Evolutionary conservation across 2,888 invertebrate genomes (phyloP).

Genomic region (Adelognathus sp.): DNA sequence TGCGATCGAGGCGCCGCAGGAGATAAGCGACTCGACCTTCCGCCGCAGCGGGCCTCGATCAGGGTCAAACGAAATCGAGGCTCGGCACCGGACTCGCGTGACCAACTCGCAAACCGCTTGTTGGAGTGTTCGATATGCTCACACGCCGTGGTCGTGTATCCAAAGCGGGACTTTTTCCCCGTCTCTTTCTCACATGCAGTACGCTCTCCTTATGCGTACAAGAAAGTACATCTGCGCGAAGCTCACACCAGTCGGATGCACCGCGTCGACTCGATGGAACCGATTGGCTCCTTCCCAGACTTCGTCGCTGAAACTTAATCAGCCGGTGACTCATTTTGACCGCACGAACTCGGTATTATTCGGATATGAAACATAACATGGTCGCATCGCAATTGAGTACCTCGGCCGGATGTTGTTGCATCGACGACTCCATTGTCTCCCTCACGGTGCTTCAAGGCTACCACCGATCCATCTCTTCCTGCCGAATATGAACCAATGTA

Average conservation of each 20-base stretch:
- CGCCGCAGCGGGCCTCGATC: constrained; percentile 44
- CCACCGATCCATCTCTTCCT: constrained; percentile 66
- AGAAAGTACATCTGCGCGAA: not conserved
- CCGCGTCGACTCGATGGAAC: not conserved
- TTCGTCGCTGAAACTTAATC: not conserved
- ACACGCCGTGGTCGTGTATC: not conserved
- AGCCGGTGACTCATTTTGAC: not conserved
- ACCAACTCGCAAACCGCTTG: constrained; percentile 17
- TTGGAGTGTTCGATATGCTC: constrained; percentile 11
- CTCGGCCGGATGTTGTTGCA: constrained; percentile 66
- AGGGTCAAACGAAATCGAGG: constrained; percentile 55
- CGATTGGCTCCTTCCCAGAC: no score
- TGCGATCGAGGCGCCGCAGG: not conserved
- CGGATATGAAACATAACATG: not conserved
- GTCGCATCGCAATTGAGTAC: constrained; percentile 24
- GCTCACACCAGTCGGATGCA: not conserved
- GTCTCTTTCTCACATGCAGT: not conserved
- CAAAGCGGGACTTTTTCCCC: not conserved
- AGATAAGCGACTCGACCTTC: constrained; percentile 47
- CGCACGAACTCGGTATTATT: not conserved
- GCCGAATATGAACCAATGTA: constrained; percentile 21
- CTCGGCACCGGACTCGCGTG: constrained; percentile 50
- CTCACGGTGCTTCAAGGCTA: constrained; percentile 63
- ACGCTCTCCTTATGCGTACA: constrained; percentile 20
- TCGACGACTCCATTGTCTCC: constrained; percentile 64